Evolutionary conservation across 2,888 invertebrate species (phyloP).

Genomic region (Cerastoderma edule): DNA sequence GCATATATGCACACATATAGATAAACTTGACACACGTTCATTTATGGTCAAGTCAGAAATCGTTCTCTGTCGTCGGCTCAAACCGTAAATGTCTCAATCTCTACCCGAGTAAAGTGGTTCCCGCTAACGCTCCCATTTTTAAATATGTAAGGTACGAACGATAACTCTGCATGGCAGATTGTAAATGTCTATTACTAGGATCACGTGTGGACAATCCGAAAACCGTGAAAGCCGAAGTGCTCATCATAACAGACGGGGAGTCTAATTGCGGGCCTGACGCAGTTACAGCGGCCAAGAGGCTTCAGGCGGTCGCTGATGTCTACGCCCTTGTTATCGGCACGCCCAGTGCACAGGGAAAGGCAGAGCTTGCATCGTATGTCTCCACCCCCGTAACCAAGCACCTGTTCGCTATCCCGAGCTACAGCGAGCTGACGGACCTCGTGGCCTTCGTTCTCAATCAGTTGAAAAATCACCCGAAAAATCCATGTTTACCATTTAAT

Average conservation of each 20-base stretch:
- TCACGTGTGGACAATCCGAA: background rate
- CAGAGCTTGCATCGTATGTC: conserved; percentile 2
- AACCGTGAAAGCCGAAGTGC: conserved; percentile 20
- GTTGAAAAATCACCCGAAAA: background rate
- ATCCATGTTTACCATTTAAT: no score
- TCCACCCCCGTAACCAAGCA: background rate
- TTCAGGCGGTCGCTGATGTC: conserved; percentile 6
- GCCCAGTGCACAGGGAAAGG: background rate
- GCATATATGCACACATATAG: no score
- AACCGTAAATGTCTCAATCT: no score
- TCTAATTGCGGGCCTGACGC: conserved; percentile 12
- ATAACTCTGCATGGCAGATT: no score
- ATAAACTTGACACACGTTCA: no score
- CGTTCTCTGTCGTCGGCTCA: no score
- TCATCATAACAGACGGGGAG: conserved; percentile 15
- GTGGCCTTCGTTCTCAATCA: background rate
- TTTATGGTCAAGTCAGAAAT: no score
- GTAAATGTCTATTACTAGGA: no score
- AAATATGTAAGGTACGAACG: no score
- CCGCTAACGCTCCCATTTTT: no score
- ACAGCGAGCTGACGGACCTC: background rate
- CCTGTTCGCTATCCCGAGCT: conserved; percentile 10
- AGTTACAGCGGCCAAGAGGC: background rate
- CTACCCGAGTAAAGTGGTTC: no score
- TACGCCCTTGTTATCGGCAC: conserved; percentile 16